A percentile compares a stretch with the other conserved stretches of the same genome.
phyloP scores from a whole-genome alignment of 2,113 vertebrate species.

The Austrofundulus limnaeus region DNA sequence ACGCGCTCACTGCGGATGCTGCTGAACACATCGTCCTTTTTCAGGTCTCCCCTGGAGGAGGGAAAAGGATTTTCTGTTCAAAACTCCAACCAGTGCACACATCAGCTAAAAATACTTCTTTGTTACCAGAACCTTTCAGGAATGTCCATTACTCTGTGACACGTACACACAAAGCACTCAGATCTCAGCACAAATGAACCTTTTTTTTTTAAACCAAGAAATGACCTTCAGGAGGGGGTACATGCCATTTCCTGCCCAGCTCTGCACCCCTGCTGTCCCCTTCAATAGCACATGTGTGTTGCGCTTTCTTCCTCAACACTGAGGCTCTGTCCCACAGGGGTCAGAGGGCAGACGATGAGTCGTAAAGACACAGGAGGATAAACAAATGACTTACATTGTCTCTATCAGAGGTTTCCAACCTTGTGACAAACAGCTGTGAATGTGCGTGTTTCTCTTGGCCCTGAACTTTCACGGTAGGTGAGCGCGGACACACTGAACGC shows the following conservation, averaged over 20 bases:
- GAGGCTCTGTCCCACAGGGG: conserved; percentile 57
- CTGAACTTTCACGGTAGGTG: background rate
- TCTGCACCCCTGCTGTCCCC: conserved; percentile 56
- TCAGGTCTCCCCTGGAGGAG: background rate
- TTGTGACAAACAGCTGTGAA: conserved; percentile 6
- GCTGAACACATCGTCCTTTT: background rate
- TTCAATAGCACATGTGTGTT: conserved; percentile 46
- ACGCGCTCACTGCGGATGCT: conserved; percentile 22
- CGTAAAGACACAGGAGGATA: conserved; percentile 58
- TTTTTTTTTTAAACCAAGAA: conserved; percentile 69
- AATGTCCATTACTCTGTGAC: conserved; percentile 6
- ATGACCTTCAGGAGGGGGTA: conserved; percentile 61
- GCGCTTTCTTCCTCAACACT: conserved; percentile 60
- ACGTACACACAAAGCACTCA: conserved; percentile 27
- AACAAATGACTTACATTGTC: conserved; percentile 51
- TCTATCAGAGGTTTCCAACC: conserved; percentile 20
- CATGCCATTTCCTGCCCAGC: conserved; percentile 69
- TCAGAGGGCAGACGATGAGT: conserved; percentile 67
- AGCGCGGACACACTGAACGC: background rate
- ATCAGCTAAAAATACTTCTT: conserved; percentile 2
- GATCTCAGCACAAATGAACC: conserved; percentile 64
- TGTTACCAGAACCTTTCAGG: background rate
- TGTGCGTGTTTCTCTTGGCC: conserved; percentile 4
- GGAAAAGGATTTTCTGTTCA: conserved; percentile 6
- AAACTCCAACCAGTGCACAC: background rate